Percentiles rank a stretch among this genome's conserved stretches.
Evolutionary conservation across 2,797 vertebrate genomes (phyloP).

Genomic region (Rhinogobio ventralis): DNA sequence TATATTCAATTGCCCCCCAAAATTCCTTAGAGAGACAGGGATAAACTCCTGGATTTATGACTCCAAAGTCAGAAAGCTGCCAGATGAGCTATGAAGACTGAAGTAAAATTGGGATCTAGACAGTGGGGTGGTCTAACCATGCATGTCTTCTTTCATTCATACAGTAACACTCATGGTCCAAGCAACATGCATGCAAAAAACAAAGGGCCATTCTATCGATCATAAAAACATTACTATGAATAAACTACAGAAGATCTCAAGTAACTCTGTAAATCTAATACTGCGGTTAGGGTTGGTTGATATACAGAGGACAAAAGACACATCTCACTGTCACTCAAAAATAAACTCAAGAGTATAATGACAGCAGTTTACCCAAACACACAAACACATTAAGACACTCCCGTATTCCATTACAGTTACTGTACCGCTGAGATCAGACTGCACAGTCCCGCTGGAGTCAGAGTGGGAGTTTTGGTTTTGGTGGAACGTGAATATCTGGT

Average conservation of each 20-base stretch:
- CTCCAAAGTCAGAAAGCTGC: constrained; percentile 61
- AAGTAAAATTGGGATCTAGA: neutral
- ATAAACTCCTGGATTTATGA: constrained; percentile 75
- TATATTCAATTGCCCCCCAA: constrained; percentile 71
- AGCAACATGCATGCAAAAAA: neutral
- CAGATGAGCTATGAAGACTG: neutral
- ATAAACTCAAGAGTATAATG: constrained; percentile 12
- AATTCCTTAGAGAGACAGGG: constrained; percentile 77
- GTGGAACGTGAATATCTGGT: constrained; percentile 63
- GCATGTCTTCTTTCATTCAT: neutral
- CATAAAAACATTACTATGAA: neutral
- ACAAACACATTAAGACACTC: constrained; percentile 44
- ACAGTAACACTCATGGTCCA: neutral
- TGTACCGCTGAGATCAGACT: constrained; percentile 33
- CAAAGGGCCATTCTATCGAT: neutral
- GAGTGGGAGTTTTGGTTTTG: constrained; percentile 31
- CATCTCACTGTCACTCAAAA: constrained; percentile 30
- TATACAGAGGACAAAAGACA: constrained; percentile 26
- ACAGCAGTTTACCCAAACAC: constrained; percentile 41
- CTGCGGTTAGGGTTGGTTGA: neutral
- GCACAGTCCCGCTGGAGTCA: constrained; percentile 24
- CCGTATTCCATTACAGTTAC: constrained; percentile 38
- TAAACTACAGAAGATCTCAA: neutral
- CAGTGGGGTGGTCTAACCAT: constrained; percentile 22
- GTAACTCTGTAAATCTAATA: neutral